Base-by-base conservation (phyloP, 2,797 vertebrate species). In the Tokudaia tokunoshimensis region DNA sequence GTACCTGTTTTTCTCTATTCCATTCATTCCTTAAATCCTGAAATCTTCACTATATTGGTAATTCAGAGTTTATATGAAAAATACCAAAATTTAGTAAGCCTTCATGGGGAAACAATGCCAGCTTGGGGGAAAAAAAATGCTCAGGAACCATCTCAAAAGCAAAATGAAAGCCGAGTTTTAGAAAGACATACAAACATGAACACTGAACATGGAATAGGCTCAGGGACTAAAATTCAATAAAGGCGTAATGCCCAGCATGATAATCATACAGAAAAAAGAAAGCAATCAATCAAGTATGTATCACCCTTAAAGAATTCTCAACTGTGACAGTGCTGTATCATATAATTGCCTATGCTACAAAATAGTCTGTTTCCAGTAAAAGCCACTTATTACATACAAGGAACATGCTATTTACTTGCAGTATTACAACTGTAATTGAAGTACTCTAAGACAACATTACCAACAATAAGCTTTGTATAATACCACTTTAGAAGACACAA, bases 101-200 rank as follows among this genome's bases (percentile, higher is more conserved):
- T 31, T 82, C n/a, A 78, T 15, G 75, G 65, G 52, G 15, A 72
- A 92, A 74, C 34, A 81, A 13, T 41, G 72, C 14, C 50, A 85
- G 44, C 3, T 57, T 44, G 37, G 44, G 88, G 74, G 74, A 47
- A 37, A 94, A 91, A 26, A 41, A 41, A 41, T 41, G n/a, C 22
- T 90, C 10, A 93, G 22, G 74, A 82, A 61, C 19, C 34, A 24
- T 17, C 57, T 93, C 19, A 67, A 47, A 24, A 89, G 8, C 26
- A 93, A 19, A 50, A 37, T 20, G 17, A 63, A 41, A 63, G 29
- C 34, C 34, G 14, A 70, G 81, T 44, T 93, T 94, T 89, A 67
- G 74, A 90, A 97, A 86, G 67, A 90, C 47, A 91, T 1, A 90
- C 11, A 96, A 75, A 78, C 14, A 78, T 59, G 24, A 94, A 91